Percentiles rank a stretch among this genome's conserved stretches.
phyloP scores from a whole-genome alignment of 2,113 vertebrate species.

The Oenanthe melanoleuca region DNA sequence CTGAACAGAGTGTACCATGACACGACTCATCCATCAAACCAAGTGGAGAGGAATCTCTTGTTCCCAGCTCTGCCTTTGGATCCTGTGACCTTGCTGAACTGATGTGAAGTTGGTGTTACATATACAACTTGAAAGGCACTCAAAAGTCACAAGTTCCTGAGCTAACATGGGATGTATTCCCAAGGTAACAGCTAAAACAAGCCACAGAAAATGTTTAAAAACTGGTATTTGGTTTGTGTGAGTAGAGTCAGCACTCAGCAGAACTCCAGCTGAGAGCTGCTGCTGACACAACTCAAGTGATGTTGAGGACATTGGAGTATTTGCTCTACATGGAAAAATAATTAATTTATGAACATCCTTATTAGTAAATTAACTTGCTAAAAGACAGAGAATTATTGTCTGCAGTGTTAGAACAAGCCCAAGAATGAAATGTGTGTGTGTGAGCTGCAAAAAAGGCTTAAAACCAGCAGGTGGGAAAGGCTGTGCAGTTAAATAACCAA shows the following conservation, averaged over 20 bases:
- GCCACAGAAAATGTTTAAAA: conserved; percentile 1
- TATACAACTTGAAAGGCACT: conserved; percentile 74
- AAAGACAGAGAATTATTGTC: background rate
- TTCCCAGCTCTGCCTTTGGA: conserved; percentile 45
- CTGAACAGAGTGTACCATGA: background rate
- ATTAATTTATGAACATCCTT: background rate
- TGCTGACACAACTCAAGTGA: background rate
- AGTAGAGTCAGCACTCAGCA: background rate
- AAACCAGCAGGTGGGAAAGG: background rate
- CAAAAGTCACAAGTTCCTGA: conserved; percentile 75
- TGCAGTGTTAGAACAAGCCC: conserved; percentile 13
- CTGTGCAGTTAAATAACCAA: conserved; percentile 12
- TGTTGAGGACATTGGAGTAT: background rate
- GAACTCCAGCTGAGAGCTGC: background rate
- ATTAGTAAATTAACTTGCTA: background rate
- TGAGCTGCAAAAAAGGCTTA: background rate
- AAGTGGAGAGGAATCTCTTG: conserved; percentile 43
- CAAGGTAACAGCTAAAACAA: conserved; percentile 25
- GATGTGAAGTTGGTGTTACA: conserved; percentile 34
- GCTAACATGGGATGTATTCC: conserved; percentile 59
- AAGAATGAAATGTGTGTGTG: background rate
- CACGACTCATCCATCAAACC: background rate
- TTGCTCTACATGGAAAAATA: background rate
- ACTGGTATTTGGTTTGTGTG: conserved; percentile 33
- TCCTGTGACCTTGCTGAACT: conserved; percentile 42